phyloP scores from a whole-genome alignment of 2,113 vertebrate genomes.

The Asarcornis scutulata region DNA sequence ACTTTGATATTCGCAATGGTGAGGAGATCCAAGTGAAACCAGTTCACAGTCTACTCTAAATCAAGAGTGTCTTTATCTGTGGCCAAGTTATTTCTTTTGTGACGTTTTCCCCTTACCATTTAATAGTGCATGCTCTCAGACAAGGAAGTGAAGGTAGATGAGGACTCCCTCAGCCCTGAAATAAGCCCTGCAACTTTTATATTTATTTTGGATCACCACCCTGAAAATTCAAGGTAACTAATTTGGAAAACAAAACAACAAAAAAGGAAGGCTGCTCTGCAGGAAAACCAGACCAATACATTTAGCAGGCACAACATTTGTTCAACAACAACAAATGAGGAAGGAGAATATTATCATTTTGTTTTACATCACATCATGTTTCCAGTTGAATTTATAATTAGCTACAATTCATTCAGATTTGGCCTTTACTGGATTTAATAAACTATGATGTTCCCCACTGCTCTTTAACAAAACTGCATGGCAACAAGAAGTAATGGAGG shows the following conservation, averaged over 20 bases:
- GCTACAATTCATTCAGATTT: constrained; percentile 49
- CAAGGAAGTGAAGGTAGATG: neutral
- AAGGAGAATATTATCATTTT: neutral
- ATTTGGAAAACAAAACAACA: neutral
- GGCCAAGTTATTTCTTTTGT: neutral
- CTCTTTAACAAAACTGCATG: constrained; percentile 31
- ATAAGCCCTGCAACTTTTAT: neutral
- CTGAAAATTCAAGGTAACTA: neutral
- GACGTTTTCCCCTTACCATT: neutral
- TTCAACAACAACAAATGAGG: neutral
- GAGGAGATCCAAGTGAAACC: neutral
- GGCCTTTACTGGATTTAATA: constrained; percentile 29
- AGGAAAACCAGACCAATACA: neutral
- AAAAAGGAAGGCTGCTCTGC: neutral
- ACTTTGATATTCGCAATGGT: neutral
- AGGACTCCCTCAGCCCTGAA: neutral
- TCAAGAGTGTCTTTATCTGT: neutral
- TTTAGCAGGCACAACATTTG: neutral
- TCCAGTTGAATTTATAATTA: constrained; percentile 56
- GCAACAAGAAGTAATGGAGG: neutral
- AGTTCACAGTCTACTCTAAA: neutral
- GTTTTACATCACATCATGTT: neutral
- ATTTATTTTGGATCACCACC: neutral
- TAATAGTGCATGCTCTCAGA: neutral
- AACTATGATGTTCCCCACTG: neutral